Conservation (phyloP, 2,797 vertebrate genomes). For the Bradypodion ventrale region DNA sequence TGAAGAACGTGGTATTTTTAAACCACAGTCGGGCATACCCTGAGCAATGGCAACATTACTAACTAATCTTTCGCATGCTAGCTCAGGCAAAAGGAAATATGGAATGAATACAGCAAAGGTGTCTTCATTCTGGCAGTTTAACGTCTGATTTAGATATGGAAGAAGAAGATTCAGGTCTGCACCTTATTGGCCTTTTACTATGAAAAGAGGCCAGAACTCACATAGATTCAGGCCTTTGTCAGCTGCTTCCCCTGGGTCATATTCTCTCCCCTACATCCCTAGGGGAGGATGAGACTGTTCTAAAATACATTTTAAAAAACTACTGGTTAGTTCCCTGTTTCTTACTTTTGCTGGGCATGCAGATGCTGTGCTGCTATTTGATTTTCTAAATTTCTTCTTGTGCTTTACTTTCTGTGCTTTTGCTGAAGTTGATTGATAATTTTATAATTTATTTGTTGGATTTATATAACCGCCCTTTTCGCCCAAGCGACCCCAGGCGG, state of each 20-base stretch:
- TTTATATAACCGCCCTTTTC: too few relatives aligned
- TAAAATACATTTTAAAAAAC: not conserved
- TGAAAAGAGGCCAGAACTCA: not conserved
- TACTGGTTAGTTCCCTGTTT: not conserved
- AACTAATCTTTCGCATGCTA: too few relatives aligned
- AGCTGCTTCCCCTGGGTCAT: not conserved
- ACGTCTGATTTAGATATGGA: too few relatives aligned
- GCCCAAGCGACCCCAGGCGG: too few relatives aligned
- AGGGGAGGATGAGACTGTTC: not conserved
- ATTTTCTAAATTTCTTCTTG: not conserved
- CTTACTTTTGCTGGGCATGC: not conserved
- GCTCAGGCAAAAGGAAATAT: too few relatives aligned
- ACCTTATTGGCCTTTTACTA: not conserved
- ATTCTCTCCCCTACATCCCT: not conserved
- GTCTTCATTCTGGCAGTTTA: too few relatives aligned
- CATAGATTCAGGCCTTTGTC: not conserved
- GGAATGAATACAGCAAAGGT: too few relatives aligned
- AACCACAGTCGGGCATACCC: too few relatives aligned
- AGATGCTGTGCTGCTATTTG: not conserved
- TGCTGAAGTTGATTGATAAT: not conserved
- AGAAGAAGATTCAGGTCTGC: not conserved
- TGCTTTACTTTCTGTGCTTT: not conserved
- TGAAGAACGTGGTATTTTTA: too few relatives aligned
- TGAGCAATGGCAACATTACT: too few relatives aligned
- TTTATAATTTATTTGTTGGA: too few relatives aligned